These are phyloP conservation scores for Athalia circularis DNA, from an alignment of 2,888 invertebrate species.

Conservation along the genomic window DNA sequence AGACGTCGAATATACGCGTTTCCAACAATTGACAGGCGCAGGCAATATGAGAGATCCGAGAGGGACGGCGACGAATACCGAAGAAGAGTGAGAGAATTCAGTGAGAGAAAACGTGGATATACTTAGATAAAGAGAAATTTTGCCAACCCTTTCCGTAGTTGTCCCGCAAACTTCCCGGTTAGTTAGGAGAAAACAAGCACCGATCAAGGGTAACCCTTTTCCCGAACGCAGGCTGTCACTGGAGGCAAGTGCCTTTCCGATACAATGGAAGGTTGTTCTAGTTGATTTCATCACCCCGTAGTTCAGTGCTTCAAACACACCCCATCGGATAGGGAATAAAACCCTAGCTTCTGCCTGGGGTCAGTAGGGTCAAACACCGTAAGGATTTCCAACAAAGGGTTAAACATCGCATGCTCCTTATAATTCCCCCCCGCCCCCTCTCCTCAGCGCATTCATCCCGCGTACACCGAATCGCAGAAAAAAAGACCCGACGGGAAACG, in stretches of 20 bases:
- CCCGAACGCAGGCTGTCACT: slow-evolving; percentile 67
- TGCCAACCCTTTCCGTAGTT: slow-evolving; percentile 4
- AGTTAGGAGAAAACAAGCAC: slow-evolving; percentile 40
- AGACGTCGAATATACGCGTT: slow-evolving; percentile 59
- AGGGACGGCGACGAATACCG: no score
- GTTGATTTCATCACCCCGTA: slow-evolving; percentile 72
- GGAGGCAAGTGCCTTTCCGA: slow-evolving; percentile 62
- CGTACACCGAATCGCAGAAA: no score
- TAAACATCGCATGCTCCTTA: slow-evolving; percentile 25
- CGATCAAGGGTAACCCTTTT: slow-evolving; percentile 63
- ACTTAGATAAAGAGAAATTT: slow-evolving; percentile 44
- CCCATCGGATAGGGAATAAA: slow-evolving; percentile 64
- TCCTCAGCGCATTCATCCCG: no score
- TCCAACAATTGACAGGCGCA: slow-evolving; percentile 70
- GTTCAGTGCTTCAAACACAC: slow-evolving; percentile 58
- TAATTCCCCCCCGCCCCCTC: slow-evolving; percentile 20
- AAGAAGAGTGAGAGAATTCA: slow-evolving; percentile 27
- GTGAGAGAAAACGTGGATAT: slow-evolving; percentile 6
- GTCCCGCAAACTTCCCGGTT: slow-evolving; percentile 37
- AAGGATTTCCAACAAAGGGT: slow-evolving; percentile 62
- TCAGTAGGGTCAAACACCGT: slow-evolving; percentile 64
- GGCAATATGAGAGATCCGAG: slow-evolving; percentile 57
- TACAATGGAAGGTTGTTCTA: slow-evolving; percentile 70
- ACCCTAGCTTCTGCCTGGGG: not conserved
- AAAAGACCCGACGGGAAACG: slow-evolving; percentile 10